Base-by-base conservation (phyloP, 2,888 invertebrate genomes). In the Callyntrura guangdongensis region DNA sequence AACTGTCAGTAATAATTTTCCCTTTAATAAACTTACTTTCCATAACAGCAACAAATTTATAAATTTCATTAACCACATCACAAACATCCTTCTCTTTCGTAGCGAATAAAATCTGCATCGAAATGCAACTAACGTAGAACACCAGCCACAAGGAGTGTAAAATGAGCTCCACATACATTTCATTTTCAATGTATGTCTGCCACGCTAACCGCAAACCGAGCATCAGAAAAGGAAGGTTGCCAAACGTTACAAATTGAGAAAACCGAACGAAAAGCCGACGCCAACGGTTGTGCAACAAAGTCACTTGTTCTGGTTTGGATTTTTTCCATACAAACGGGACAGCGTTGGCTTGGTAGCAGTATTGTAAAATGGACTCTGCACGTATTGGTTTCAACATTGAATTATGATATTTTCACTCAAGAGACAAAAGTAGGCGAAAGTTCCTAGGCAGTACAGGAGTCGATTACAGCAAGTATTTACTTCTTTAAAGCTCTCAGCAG, bases 21-120 rank as follows among this genome's bases (percentile, higher is more conserved):
- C n/a, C n/a, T 49, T 20, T 9, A n/a, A 3, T 11, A 47, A 83
- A 67, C 83, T 83, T 83, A 83, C 83, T 83, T 67, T 67, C 67
- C 83, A 83, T 67, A 17, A 47, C 64, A 20, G 83, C 64, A 83
- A 83, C 83, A 83, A 83, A 83, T 83, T 67, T 67, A 67, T 83
- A 67, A 67, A 83, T 83, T 67, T 83, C 83, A 49, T 83, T 83
- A 72, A 72, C 45, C n/a, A 86, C 74, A 74, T 69, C 49, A 72
- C 85, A 85, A 67, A 84, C 84, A 69, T 84, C 72, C 56, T 72
- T 69, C 47, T 69, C 85, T 14, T 72, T 85, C 12, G 0, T 67
- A 6, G 49, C 4, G 25, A 49, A 85, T n/a, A 85, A 69, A 27
- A 56, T 17, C 20, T 27, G 72, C 86, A 74, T 74, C 27, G 85